phyloP scores from a whole-genome alignment of 2,888 invertebrate species.

The Charanyca ferruginea region DNA sequence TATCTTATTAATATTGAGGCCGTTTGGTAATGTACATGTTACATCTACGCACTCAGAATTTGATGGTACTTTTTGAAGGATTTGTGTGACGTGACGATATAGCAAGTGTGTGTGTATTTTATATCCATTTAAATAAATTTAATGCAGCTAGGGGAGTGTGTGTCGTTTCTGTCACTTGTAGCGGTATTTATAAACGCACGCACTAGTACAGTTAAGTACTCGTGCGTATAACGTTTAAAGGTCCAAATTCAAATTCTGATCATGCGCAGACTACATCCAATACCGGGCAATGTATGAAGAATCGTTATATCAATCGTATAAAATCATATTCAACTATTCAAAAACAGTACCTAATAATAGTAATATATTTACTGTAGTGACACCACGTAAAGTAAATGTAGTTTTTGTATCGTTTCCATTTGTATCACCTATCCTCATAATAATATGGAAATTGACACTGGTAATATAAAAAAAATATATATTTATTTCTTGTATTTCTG shows the following conservation, averaged over 20 bases:
- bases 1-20: slow-evolving; percentile 47
- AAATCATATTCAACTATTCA: slow-evolving; percentile 11
- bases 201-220: no score
- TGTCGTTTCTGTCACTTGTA: no score
- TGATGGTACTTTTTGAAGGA: neutral
- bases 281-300: slow-evolving; percentile 6
- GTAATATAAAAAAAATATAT: slow-evolving; percentile 7
- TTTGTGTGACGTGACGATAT: no score
- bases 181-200: no score
- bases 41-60: slow-evolving; percentile 3
- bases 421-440: neutral
- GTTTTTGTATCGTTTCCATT: slow-evolving; percentile 25
- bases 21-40: neutral
- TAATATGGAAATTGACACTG: neutral
- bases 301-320: neutral
- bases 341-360: neutral
- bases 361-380: neutral
- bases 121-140: no score
- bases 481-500: slow-evolving; percentile 12
- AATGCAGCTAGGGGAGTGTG: no score
- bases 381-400: neutral
- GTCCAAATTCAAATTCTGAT: neutral
- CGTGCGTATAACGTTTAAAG: no score
- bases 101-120: no score
- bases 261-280: neutral